Evolutionary conservation across 2,888 invertebrate genomes (phyloP).

Genomic region (Orthosia incerta): DNA sequence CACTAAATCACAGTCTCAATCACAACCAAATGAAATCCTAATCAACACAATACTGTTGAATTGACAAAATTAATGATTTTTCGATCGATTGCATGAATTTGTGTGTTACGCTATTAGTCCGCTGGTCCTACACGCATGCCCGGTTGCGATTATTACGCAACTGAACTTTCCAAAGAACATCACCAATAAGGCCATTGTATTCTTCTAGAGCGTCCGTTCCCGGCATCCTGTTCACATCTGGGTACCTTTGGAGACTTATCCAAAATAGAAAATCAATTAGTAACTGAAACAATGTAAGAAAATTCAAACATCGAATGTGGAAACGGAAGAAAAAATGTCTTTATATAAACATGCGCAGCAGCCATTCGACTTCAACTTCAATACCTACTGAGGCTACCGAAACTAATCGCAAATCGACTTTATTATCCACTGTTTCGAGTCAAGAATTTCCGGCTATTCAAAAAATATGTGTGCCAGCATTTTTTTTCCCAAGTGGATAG

Average conservation of each 20-base stretch:
- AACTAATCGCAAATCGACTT: background rate
- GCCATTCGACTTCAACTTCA: constrained; percentile 21
- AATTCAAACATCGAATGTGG: constrained; percentile 2
- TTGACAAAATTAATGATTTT: too few relatives aligned
- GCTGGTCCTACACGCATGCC: background rate
- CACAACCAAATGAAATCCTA: too few relatives aligned
- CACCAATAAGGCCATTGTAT: background rate
- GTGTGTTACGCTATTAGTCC: too few relatives aligned
- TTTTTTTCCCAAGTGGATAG: background rate
- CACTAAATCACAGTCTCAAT: too few relatives aligned
- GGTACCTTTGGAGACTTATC: background rate
- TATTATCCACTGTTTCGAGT: background rate
- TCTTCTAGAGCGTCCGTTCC: background rate
- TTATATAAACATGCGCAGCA: constrained; percentile 17
- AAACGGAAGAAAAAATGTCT: constrained; percentile 6
- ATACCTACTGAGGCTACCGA: background rate
- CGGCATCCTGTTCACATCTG: background rate
- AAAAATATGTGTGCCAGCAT: background rate
- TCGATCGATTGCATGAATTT: too few relatives aligned
- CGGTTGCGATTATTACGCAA: background rate
- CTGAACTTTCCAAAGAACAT: background rate
- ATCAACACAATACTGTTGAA: too few relatives aligned
- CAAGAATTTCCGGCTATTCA: background rate
- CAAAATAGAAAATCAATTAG: constrained; percentile 20
- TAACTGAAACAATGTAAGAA: background rate